Base-by-base conservation (phyloP, 2,888 invertebrate genomes). In the Xylota segnis region DNA sequence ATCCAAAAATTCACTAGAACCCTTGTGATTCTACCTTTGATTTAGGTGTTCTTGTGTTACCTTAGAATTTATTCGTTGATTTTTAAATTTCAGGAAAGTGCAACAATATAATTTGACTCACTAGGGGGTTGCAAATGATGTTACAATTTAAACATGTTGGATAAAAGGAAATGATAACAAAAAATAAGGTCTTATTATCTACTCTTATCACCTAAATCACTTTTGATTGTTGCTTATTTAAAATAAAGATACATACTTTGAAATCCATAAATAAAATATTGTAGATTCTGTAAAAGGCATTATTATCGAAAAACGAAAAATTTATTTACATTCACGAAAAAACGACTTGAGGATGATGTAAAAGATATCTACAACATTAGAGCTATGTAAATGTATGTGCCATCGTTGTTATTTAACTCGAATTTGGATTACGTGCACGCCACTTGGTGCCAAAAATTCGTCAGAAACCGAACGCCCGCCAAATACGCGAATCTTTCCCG, bases 191-290 rank as follows among this genome's bases (percentile, higher is more conserved):
- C 82, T 71, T 82, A 82, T 66, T 61, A 58, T 12, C 76, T 86
- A 82, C 76, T 83, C 91, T 91, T 91, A 91, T 89, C 89, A 65
- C 90, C 91, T 91, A 91, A 91, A 91, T 91, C 92, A 91, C 91
- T 91, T 91, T 91, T 90, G 90, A 90, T 89, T 89, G 89, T 88
- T 88, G 89, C 89, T 89, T 89, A 88, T 88, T 71, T 29, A 66
- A 86, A 68, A 79, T 52, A 82, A 74, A 68, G 32, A 52, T 58
- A 54, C 14, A 43, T 14, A 43, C 43, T 43, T 29, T 56, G 68
- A 56, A 70, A 70, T 70, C 52, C 84, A 84, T 84, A 86, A 75
- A 83, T 78, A 76, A 77, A 82, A 52, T 56, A 65, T 56, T 82
- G 70, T 52, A 72, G 83, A 81, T 75, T 74, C 50, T 84, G 50